A percentile compares a stretch with the other conserved stretches of the same genome.
Conservation (phyloP, 2,113 vertebrate genomes). For the Trichechus manatus region DNA sequence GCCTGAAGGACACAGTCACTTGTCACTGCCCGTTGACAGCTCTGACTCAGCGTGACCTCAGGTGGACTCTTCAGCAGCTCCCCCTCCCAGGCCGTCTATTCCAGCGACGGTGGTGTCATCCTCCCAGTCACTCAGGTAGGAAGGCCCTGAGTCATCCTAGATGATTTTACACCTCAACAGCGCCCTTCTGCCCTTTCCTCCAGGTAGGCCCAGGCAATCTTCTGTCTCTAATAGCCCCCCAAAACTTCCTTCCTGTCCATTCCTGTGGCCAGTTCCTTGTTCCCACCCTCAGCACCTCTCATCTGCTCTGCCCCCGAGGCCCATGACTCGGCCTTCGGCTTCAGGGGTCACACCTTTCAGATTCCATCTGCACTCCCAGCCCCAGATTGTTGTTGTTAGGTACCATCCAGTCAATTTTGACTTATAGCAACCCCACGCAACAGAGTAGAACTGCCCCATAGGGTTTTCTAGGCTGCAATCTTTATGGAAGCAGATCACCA, state of each 20-base stretch:
- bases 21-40: background rate
- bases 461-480: too few species aligned
- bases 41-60: background rate
- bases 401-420: too few species aligned
- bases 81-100: background rate
- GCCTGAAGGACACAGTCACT: background rate
- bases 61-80: background rate
- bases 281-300: background rate
- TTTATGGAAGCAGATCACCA: too few species aligned
- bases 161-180: background rate
- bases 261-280: background rate
- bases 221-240: too few species aligned
- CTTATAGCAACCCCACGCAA: too few species aligned
- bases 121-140: background rate
- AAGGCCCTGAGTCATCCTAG: background rate
- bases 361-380: background rate
- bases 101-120: background rate
- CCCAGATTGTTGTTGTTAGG: too few species aligned
- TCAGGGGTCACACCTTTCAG: background rate
- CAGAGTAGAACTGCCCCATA: too few species aligned
- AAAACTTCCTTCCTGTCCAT: background rate
- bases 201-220: background rate
- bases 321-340: background rate
- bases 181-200: background rate
- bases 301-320: background rate